phyloP scores from a whole-genome alignment of 2,888 invertebrate genomes.

The Metopia argyrocephala region DNA sequence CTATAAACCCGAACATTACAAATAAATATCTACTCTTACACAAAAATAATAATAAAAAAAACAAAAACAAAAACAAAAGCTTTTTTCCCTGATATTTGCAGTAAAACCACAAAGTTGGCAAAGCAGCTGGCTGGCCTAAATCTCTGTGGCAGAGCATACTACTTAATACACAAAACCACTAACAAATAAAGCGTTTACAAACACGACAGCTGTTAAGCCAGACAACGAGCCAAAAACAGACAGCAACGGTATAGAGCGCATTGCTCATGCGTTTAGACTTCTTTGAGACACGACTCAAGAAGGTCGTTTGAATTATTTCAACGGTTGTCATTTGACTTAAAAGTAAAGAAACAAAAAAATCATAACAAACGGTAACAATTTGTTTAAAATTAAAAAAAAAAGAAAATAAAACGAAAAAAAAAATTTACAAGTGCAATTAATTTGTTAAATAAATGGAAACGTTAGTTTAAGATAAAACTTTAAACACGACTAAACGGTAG shows the following conservation, averaged over 20 bases:
- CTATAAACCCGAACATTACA: neutral
- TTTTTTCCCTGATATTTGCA: slow-evolving; percentile 45
- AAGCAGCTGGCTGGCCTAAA: slow-evolving; percentile 45
- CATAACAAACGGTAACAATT: slow-evolving; percentile 24
- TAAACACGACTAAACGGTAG: slow-evolving; percentile 34
- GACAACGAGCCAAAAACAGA: slow-evolving; percentile 54
- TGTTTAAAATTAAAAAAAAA: neutral
- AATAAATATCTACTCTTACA: slow-evolving; percentile 19
- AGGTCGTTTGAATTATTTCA: slow-evolving; percentile 74
- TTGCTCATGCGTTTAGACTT: slow-evolving; percentile 77
- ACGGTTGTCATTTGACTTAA: slow-evolving; percentile 40
- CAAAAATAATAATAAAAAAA: slow-evolving; percentile 40
- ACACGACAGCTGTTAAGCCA: slow-evolving; percentile 42
- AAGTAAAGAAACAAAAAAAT: slow-evolving; percentile 10
- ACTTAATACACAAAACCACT: slow-evolving; percentile 29
- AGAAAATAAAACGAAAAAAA: neutral
- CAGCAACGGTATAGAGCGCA: slow-evolving; percentile 60
- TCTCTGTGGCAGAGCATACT: slow-evolving; percentile 40
- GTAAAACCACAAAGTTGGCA: slow-evolving; percentile 64
- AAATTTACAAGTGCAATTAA: slow-evolving; percentile 9
- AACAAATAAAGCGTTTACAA: neutral
- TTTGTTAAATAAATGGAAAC: slow-evolving; percentile 29
- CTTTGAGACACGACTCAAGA: slow-evolving; percentile 79
- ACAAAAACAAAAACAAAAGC: slow-evolving; percentile 31
- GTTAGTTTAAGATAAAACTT: slow-evolving; percentile 37